Evolutionary conservation across 2,797 vertebrate genomes (phyloP).

Genomic region (Spinibarbus caldwelli): DNA sequence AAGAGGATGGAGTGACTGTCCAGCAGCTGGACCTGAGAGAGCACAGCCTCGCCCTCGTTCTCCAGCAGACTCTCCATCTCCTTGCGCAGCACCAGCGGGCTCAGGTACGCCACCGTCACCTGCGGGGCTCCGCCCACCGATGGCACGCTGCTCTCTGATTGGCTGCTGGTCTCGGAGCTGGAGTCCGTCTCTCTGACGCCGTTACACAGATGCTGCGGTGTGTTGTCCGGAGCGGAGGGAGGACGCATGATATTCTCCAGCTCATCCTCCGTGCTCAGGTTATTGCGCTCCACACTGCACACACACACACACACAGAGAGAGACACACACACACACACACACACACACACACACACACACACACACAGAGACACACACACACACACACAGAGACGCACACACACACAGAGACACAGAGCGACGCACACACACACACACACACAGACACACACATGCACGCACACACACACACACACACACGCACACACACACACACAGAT

Average conservation of each 20-base stretch:
- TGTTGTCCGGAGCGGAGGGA: conserved; percentile 59
- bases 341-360: no score
- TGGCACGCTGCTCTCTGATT: conserved; percentile 71
- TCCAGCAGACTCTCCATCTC: conserved; percentile 93
- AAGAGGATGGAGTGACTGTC: conserved; percentile 93
- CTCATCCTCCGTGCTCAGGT: conserved; percentile 70
- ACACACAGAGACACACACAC: no score
- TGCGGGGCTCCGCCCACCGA: conserved; percentile 67
- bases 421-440: no score
- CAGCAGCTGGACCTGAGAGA: conserved; percentile 85
- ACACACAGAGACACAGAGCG: no score
- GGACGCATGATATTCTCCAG: conserved; percentile 65
- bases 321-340: no score
- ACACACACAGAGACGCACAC: no score
- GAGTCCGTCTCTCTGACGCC: conserved; percentile 82
- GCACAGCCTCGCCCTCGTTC: conserved; percentile 89
- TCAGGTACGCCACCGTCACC: conserved; percentile 89
- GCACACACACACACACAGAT: neutral
- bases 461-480: no score
- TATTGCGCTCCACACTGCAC: conserved; percentile 66
- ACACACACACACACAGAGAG: neutral
- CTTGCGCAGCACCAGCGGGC: conserved; percentile 91
- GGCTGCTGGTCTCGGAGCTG: conserved; percentile 74
- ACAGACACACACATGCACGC: rapidly evolving
- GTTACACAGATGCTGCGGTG: conserved; percentile 75